A percentile compares a stretch with the other conserved stretches of the same genome.
Evolutionary conservation across 2,113 vertebrate species (phyloP).

Genomic region (Xerus inauris): DNA sequence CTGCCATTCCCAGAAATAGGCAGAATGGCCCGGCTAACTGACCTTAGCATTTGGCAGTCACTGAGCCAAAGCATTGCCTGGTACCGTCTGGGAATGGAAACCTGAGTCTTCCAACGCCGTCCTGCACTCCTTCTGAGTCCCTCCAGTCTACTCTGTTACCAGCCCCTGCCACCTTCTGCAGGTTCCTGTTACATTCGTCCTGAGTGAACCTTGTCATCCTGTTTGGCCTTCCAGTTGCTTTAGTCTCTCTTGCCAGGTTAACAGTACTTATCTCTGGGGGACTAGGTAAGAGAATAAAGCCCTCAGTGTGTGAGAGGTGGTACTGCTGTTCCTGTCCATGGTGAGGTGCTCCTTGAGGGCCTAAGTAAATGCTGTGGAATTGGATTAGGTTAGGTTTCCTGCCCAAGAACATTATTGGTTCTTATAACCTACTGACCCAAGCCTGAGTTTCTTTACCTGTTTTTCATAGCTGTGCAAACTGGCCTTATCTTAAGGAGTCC

Average conservation of each 20-base stretch:
- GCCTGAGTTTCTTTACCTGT: slow-evolving; percentile 19
- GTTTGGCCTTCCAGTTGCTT: not conserved
- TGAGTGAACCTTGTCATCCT: not conserved
- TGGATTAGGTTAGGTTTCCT: slow-evolving; percentile 37
- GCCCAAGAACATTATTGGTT: not conserved
- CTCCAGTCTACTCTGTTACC: not conserved
- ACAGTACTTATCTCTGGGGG: slow-evolving; percentile 9
- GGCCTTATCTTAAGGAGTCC: not conserved
- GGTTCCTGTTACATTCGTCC: not conserved
- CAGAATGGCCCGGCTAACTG: slow-evolving; percentile 31
- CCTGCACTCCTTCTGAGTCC: not conserved
- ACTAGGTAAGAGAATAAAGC: slow-evolving; percentile 30
- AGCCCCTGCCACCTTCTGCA: not conserved
- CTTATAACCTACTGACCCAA: not conserved
- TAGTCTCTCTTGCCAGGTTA: not conserved
- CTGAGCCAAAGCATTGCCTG: slow-evolving; percentile 33
- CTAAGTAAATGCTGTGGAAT: not conserved
- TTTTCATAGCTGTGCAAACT: slow-evolving; percentile 22
- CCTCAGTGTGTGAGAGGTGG: not conserved
- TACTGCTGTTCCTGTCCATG: not conserved
- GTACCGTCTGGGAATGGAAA: slow-evolving; percentile 53
- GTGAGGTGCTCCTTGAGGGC: not conserved
- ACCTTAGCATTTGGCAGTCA: slow-evolving; percentile 39
- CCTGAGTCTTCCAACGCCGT: not conserved
- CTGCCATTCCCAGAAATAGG: slow-evolving; percentile 59